These are phyloP conservation scores for Intellagama lesueurii DNA, from an alignment of 2,797 vertebrate species.

Conservation along the genomic window DNA sequence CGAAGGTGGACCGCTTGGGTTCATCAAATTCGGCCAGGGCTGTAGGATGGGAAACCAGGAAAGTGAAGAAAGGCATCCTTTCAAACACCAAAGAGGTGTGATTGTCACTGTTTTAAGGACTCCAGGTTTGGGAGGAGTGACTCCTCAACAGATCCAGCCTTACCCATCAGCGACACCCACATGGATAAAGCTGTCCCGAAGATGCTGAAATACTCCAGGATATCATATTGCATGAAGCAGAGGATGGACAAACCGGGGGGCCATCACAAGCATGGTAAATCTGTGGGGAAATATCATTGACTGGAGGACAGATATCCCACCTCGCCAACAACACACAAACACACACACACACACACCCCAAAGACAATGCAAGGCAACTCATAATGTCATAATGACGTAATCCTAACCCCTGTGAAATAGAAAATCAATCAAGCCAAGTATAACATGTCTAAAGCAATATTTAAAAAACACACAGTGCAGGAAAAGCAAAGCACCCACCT, in stretches of 20 bases:
- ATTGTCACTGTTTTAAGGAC: neutral
- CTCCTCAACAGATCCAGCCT: conserved; percentile 56
- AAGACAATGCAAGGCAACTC: too few species aligned
- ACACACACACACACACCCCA: too few species aligned
- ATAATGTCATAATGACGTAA: too few species aligned
- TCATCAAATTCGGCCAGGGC: conserved; percentile 97
- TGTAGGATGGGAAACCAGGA: conserved; percentile 49
- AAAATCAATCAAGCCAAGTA: too few species aligned
- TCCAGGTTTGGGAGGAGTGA: neutral
- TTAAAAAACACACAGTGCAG: too few species aligned
- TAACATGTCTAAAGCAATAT: too few species aligned
- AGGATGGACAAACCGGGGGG: conserved; percentile 88
- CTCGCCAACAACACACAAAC: too few species aligned
- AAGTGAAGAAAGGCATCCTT: neutral
- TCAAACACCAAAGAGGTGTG: neutral
- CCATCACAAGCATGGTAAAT: conserved; percentile 90
- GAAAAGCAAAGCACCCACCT: too few species aligned
- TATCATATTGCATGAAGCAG: conserved; percentile 92
- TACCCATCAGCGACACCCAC: conserved; percentile 97
- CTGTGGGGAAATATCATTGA: conserved; percentile 67
- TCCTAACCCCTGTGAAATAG: too few species aligned
- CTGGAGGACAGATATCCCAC: too few species aligned
- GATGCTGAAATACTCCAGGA: conserved; percentile 94
- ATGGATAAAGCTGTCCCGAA: conserved; percentile 94
- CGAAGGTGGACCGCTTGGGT: conserved; percentile 89